Evolutionary conservation across 2,113 vertebrate genomes (phyloP).

Genomic region (Nyctereutes procyonoides): DNA sequence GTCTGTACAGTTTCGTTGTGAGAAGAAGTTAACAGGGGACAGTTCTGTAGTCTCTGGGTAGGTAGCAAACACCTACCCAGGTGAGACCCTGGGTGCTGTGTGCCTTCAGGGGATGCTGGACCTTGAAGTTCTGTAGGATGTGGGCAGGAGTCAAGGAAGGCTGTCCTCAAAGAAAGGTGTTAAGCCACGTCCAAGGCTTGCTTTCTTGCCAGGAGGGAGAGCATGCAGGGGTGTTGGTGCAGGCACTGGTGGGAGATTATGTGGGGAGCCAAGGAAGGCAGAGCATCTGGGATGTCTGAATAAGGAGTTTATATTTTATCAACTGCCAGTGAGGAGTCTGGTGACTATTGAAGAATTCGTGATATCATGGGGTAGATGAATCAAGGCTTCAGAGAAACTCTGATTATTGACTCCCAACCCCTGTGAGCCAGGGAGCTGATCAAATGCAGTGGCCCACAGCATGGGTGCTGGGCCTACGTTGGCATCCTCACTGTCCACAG

Average conservation of each 20-base stretch:
- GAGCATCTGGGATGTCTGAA: not conserved
- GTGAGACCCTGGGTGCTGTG: not conserved
- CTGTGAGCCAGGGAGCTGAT: not conserved
- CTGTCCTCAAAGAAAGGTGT: not conserved
- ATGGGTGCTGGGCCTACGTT: not conserved
- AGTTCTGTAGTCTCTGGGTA: not conserved
- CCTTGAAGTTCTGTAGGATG: not conserved
- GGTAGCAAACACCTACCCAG: not conserved
- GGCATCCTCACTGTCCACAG: not conserved
- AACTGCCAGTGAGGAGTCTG: not conserved
- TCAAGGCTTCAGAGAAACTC: not conserved
- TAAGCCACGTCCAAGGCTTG: not conserved
- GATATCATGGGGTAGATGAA: not conserved
- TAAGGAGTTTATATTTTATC: not conserved
- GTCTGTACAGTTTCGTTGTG: not conserved
- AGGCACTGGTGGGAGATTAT: not conserved
- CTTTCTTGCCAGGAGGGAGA: not conserved
- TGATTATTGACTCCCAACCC: not conserved
- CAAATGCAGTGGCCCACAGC: not conserved
- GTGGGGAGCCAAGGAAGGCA: not conserved
- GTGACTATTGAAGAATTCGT: not conserved
- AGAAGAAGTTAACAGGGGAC: not conserved
- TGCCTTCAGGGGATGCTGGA: not conserved
- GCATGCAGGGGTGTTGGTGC: not conserved
- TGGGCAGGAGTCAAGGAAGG: not conserved